Evolutionary conservation across 2,888 invertebrate species (phyloP).

Genomic region (Acrobasis suavella): DNA sequence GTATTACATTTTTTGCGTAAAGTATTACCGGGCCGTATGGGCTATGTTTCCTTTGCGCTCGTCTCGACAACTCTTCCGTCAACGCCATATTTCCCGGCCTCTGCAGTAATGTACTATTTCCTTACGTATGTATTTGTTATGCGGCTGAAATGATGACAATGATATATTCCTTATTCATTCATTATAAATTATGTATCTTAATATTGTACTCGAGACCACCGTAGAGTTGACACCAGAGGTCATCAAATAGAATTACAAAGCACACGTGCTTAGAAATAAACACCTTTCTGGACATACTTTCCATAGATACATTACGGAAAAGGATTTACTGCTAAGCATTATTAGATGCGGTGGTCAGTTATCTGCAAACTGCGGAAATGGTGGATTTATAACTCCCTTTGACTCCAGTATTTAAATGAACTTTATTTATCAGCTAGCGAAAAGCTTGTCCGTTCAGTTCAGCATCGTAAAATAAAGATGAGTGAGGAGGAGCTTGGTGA

Average conservation of each 20-base stretch:
- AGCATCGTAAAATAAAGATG: background rate
- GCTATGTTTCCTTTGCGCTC: too few relatives aligned
- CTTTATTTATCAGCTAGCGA: background rate
- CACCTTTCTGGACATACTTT: too few relatives aligned
- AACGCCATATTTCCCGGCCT: too few relatives aligned
- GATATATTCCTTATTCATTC: too few relatives aligned
- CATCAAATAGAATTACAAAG: background rate
- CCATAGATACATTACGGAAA: background rate
- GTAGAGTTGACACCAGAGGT: background rate
- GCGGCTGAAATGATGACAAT: too few relatives aligned
- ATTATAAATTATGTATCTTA: too few relatives aligned
- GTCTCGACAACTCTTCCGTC: too few relatives aligned
- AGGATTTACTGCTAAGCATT: conserved; percentile 21
- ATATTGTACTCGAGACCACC: background rate
- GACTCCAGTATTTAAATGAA: conserved; percentile 10
- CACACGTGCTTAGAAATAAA: background rate
- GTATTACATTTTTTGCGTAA: too few relatives aligned
- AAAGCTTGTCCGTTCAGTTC: background rate
- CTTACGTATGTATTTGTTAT: too few relatives aligned
- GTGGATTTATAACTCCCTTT: conserved; percentile 8
- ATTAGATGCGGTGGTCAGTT: conserved; percentile 8
- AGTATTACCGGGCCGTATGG: too few relatives aligned
- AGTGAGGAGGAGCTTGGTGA: too few relatives aligned
- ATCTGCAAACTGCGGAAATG: conserved; percentile 2
- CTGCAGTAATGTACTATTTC: too few relatives aligned